Evolutionary conservation across 2,888 invertebrate genomes (phyloP).

Genomic region (Drosophila melanosoma): DNA sequence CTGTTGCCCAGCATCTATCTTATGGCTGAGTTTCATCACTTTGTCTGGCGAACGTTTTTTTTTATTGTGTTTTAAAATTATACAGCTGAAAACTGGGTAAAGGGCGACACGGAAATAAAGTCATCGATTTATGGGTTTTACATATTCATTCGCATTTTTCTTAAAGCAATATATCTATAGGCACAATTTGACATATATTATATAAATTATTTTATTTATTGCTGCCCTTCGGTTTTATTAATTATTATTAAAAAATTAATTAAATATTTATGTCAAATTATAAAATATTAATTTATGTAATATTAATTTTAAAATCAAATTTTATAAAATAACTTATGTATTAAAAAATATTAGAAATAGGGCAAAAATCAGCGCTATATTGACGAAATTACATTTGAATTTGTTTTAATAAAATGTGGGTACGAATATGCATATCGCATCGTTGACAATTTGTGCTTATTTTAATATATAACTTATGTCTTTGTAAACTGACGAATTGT

Average conservation of each 20-base stretch:
- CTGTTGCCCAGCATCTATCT: slow-evolving; percentile 4
- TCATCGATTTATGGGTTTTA: slow-evolving; percentile 13
- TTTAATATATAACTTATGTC: neutral
- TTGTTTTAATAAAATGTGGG: neutral
- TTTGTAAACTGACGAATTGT: neutral
- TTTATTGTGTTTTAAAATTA: slow-evolving; percentile 26
- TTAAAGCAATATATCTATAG: neutral
- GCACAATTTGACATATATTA: slow-evolving; percentile 6
- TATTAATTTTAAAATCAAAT: neutral
- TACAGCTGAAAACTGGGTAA: slow-evolving; percentile 60
- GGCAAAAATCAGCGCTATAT: neutral
- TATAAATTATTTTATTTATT: slow-evolving; percentile 2
- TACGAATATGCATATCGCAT: neutral
- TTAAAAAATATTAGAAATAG: neutral
- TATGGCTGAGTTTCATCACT: slow-evolving; percentile 6
- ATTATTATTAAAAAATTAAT: neutral
- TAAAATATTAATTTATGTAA: neutral
- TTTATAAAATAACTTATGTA: too few species aligned
- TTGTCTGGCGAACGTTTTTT: slow-evolving; percentile 18
- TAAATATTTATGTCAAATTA: slow-evolving; percentile 1
- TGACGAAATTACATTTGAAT: neutral
- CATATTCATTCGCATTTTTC: slow-evolving; percentile 22
- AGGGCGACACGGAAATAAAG: slow-evolving; percentile 57
- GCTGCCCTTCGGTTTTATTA: neutral
- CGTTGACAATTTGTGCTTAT: neutral